A percentile compares a stretch with the other conserved stretches of the same genome.
Evolutionary conservation across 2,113 vertebrate species (phyloP).

Genomic region (Crotalus horridus): DNA sequence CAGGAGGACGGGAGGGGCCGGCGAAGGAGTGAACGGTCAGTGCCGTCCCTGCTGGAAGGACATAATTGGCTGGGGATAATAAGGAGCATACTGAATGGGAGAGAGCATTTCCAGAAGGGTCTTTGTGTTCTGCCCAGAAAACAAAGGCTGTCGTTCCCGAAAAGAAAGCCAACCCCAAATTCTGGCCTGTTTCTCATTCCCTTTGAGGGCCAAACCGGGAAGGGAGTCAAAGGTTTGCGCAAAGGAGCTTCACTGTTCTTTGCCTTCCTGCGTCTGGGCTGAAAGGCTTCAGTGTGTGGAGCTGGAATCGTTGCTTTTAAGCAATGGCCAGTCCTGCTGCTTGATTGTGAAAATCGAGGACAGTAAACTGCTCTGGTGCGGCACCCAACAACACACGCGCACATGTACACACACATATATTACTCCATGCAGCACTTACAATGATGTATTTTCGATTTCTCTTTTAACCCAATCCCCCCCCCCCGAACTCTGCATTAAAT

Average conservation of each 20-base stretch:
- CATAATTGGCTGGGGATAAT: constrained; percentile 10
- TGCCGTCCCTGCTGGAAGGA: constrained; percentile 5
- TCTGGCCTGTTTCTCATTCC: not conserved
- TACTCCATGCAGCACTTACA: not conserved
- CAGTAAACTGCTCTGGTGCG: not conserved
- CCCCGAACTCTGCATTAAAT: not conserved
- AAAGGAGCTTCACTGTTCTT: too few relatives aligned
- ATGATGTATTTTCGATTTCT: not conserved
- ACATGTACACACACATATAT: not conserved
- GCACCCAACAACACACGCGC: not conserved
- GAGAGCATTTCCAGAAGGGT: constrained; percentile 32
- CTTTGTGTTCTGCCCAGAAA: constrained; percentile 27
- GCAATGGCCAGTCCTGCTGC: not conserved
- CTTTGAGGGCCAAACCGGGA: not conserved
- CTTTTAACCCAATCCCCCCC: not conserved
- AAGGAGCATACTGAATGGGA: constrained; percentile 23
- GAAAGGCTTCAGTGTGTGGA: not conserved
- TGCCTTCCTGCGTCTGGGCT: not conserved
- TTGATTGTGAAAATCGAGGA: not conserved
- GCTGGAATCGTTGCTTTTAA: not conserved
- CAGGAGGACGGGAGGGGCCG: constrained; percentile 15
- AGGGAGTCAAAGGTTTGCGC: not conserved
- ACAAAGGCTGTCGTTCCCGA: not conserved
- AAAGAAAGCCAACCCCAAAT: not conserved
- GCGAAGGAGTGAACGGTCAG: constrained; percentile 32